Conservation (phyloP, 2,113 vertebrate genomes). For the Tylochromis polylepis region DNA sequence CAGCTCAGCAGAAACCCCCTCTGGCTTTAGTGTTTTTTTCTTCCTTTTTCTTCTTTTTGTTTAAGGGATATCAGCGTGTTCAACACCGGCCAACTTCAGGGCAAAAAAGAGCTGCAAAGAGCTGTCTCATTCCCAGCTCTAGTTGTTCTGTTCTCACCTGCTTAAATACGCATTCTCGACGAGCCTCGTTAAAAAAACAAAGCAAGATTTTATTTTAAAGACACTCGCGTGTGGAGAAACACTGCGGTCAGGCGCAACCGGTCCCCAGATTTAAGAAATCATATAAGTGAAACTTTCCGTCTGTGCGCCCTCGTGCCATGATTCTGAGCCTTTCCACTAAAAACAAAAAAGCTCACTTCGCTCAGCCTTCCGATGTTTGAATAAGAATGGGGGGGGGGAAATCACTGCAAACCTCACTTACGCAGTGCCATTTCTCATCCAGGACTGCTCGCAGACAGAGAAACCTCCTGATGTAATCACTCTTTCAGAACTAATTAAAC, state of each 20-base stretch:
- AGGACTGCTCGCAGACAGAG: not conserved
- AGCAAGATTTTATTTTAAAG: not conserved
- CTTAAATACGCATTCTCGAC: not conserved
- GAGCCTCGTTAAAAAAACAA: not conserved
- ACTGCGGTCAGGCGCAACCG: not conserved
- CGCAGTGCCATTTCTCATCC: not conserved
- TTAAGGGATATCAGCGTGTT: not conserved
- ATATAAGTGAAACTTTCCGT: slow-evolving; percentile 16
- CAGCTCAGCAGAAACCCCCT: not conserved
- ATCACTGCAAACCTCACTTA: not conserved
- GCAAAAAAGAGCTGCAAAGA: not conserved
- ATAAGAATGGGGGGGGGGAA: not conserved
- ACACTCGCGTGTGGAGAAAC: not conserved
- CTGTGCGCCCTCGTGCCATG: not conserved
- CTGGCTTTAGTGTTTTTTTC: not conserved
- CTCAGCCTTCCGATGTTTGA: not conserved
- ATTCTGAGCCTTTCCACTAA: not conserved
- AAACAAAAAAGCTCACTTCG: not conserved
- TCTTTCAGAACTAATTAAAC: slow-evolving; percentile 34
- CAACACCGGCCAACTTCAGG: not conserved
- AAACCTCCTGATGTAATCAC: not conserved
- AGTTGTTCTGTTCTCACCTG: not conserved
- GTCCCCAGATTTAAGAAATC: not conserved
- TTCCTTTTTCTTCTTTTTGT: not conserved
- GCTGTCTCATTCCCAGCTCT: not conserved